A percentile compares a stretch with the other conserved stretches of the same genome.
Conservation (phyloP, 2,888 invertebrate genomes). For the Fissipunctia ypsillon region DNA sequence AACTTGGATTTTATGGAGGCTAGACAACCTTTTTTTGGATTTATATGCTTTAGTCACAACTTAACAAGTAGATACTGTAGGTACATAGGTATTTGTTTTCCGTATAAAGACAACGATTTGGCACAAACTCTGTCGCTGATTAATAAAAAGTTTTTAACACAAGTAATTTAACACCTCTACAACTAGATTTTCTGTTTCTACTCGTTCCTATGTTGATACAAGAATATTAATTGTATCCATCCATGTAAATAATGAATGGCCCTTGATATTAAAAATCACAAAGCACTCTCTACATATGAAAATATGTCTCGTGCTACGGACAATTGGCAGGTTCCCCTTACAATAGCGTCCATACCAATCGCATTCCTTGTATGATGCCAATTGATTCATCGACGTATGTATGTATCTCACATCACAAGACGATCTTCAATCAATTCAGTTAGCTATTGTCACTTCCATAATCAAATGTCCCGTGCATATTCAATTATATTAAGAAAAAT, state of each 20-base stretch:
- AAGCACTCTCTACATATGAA: conserved; percentile 17
- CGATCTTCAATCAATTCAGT: conserved; percentile 70
- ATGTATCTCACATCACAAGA: conserved; percentile 55
- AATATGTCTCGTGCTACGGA: conserved; percentile 23
- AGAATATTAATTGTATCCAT: conserved; percentile 7
- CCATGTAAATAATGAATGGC: conserved; percentile 33
- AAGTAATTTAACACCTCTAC: background rate
- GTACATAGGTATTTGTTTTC: background rate
- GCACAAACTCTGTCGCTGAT: conserved; percentile 4
- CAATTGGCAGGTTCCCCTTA: conserved; percentile 61
- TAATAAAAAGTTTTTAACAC: background rate
- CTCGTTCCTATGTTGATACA: background rate
- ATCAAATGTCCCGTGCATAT: conserved; percentile 46
- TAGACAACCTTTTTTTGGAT: conserved; percentile 12
- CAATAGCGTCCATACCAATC: conserved; percentile 66
- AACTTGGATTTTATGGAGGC: conserved; percentile 32
- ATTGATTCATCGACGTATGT: conserved; percentile 64
- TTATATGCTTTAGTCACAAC: background rate
- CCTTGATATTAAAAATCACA: conserved; percentile 30
- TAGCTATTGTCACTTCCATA: conserved; percentile 69
- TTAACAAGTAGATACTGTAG: background rate
- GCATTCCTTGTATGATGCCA: conserved; percentile 71
- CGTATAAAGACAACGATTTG: background rate
- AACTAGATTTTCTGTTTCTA: background rate
- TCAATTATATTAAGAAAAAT: no score